These are phyloP conservation scores for Microctenopoma steveboyesi DNA, from an alignment of 2,797 vertebrate genomes.

Conservation along the genomic window DNA sequence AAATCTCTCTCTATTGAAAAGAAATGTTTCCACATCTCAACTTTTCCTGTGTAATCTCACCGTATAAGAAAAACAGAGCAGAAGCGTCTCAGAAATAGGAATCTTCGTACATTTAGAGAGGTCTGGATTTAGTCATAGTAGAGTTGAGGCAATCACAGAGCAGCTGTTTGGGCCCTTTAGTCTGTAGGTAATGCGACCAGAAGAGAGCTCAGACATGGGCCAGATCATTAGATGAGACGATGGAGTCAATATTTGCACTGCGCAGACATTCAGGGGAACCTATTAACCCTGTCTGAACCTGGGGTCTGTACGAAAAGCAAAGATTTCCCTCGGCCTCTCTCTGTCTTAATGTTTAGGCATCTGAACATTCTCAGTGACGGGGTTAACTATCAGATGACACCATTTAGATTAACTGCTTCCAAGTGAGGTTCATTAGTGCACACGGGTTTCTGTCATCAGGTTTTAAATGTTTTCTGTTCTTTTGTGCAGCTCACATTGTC, in stretches of 20 bases:
- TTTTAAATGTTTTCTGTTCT: slow-evolving; percentile 55
- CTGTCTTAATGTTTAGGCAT: slow-evolving; percentile 47
- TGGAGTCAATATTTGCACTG: slow-evolving; percentile 74
- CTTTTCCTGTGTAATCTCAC: not conserved
- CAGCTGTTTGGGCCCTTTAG: slow-evolving; percentile 50
- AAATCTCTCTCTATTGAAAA: slow-evolving; percentile 23
- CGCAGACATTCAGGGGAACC: slow-evolving; percentile 52
- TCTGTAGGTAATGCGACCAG: slow-evolving; percentile 28
- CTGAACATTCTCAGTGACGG: slow-evolving; percentile 48
- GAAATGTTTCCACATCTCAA: not conserved
- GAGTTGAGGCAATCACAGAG: slow-evolving; percentile 29
- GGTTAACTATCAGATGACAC: slow-evolving; percentile 55
- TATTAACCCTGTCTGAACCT: slow-evolving; percentile 61
- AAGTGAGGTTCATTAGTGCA: slow-evolving; percentile 45
- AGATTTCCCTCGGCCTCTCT: slow-evolving; percentile 2
- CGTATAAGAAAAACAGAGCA: not conserved
- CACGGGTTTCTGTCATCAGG: slow-evolving; percentile 48
- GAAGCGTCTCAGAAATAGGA: slow-evolving; percentile 23
- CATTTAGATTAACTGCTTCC: slow-evolving; percentile 51
- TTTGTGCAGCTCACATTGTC: slow-evolving; percentile 51
- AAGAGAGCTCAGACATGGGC: slow-evolving; percentile 37
- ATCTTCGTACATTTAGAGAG: slow-evolving; percentile 12
- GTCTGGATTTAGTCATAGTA: slow-evolving; percentile 45
- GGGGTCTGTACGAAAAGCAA: slow-evolving; percentile 6
- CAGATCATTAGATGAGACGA: slow-evolving; percentile 52